A percentile compares a stretch with the other conserved stretches of the same genome.
phyloP scores from a whole-genome alignment of 2,888 invertebrate genomes.

The Drosophila buzzatii region DNA sequence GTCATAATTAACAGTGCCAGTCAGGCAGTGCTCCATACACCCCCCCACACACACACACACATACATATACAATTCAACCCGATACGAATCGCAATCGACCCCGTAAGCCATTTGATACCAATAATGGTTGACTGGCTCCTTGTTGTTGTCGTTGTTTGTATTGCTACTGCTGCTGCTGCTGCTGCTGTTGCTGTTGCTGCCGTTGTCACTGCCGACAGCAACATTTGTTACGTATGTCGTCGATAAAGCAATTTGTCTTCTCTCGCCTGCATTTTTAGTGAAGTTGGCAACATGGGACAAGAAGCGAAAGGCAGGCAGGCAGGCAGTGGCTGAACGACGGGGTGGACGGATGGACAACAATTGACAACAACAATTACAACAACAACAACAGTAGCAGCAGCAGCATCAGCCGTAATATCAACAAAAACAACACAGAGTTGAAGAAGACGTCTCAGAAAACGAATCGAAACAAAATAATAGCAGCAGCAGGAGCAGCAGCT shows the following conservation, averaged over 20 bases:
- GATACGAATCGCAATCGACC: slow-evolving; percentile 33
- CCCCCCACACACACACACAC: not conserved
- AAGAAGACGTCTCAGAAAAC: slow-evolving; percentile 40
- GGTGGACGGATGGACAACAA: slow-evolving; percentile 58
- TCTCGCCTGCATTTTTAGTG: slow-evolving; percentile 71
- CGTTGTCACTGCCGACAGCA: slow-evolving; percentile 80
- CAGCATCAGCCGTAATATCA: not conserved
- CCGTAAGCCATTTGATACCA: slow-evolving; percentile 75
- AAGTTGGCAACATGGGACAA: slow-evolving; percentile 54
- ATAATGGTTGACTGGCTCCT: slow-evolving; percentile 64
- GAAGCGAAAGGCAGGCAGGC: slow-evolving; percentile 9
- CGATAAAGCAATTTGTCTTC: slow-evolving; percentile 80
- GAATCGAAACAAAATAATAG: slow-evolving; percentile 46
- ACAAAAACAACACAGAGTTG: not conserved
- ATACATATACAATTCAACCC: slow-evolving; percentile 18
- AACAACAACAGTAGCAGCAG: slow-evolving; percentile 41
- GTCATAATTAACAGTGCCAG: slow-evolving; percentile 72
- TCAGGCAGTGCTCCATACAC: slow-evolving; percentile 17
- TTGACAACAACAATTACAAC: slow-evolving; percentile 60
- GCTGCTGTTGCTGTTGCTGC: slow-evolving; percentile 46
- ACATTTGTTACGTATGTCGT: slow-evolving; percentile 80
- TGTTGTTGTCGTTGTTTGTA: slow-evolving; percentile 46
- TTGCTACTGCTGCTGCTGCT: slow-evolving; percentile 45
- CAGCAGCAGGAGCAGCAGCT: slow-evolving; percentile 5
- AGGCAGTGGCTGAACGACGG: not conserved